Evolutionary conservation across 2,888 invertebrate species (phyloP), one percentile per base, ranked within the genome.

Genomic region (Strigamia crassipes): DNA sequence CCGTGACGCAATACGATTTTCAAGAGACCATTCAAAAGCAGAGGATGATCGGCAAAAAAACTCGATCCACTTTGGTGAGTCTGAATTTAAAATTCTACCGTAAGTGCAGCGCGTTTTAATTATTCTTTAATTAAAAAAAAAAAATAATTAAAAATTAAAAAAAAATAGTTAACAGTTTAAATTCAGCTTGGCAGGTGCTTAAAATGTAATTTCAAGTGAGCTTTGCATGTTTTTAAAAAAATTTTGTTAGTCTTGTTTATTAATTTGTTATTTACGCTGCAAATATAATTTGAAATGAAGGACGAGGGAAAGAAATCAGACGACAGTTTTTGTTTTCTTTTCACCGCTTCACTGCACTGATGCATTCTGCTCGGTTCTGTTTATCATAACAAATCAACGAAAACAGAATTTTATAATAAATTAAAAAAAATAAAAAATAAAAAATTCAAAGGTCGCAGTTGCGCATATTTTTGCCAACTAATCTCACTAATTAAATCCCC

Each of bases 1-100:
- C 98, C 2, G 96, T 98, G 87, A 97, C 97, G 41, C 96, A 97
- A 87, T 97, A 98, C 89, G 97, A 99, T 88, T 95, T 98, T 86
- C 91, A 97, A 87, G 96, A 97, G 90, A 94, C 96, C 80, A 90
- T 97, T 81, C 95, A 94, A 87, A 88, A 83, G 27, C 82, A 82
- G 10, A 27, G 66, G 2, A 10, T 21, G 18, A 79, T 61, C 21
- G 95, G 95, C 83, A 95, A 95, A 88, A 95, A 94, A 88, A 94
- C 94, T 51, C 91, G 95, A 86, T 93, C 93, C 82, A 93, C 93
- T 15, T 94, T 95, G 90, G 94, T 96, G 91, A 94, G 93, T 27
- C 1, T 92, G 8, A 18, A 15, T 56, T 79, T 66, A 6, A 6
- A 27, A 27, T 2, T 27, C n/a, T 27, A 27, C 1, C 27, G 27